These are phyloP conservation scores for Nothura maculosa DNA, from an alignment of 2,797 vertebrate genomes.

Conservation along the genomic window DNA sequence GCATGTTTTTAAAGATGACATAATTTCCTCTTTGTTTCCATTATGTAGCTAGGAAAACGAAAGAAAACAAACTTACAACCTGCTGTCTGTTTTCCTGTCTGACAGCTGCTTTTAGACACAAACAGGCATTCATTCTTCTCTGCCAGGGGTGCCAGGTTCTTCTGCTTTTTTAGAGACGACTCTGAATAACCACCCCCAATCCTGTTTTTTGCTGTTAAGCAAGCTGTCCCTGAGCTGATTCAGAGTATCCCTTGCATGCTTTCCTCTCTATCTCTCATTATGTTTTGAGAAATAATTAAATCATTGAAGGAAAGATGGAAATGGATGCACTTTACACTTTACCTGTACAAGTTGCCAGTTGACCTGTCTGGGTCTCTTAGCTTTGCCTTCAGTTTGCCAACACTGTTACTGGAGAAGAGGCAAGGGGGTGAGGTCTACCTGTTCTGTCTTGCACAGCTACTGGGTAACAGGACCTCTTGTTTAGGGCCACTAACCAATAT, in stretches of 20 bases:
- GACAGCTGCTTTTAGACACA: slow-evolving; percentile 14
- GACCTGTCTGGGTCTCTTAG: neutral
- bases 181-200: neutral
- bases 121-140: slow-evolving; percentile 21
- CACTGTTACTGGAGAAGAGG: neutral
- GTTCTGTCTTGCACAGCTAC: neutral
- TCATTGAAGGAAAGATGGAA: neutral
- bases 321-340: neutral
- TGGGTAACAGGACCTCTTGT: neutral
- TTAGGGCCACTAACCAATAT: neutral
- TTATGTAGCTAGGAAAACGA: slow-evolving; percentile 18
- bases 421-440: neutral
- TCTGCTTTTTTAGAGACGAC: neutral
- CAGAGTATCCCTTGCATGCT: neutral
- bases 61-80: neutral
- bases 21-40: slow-evolving; percentile 17
- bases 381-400: neutral
- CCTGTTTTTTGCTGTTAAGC: neutral
- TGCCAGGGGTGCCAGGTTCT: neutral
- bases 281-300: neutral
- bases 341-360: neutral
- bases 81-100: slow-evolving; percentile 17
- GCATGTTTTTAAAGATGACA: neutral
- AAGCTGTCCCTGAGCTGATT: neutral
- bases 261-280: neutral